Base-by-base conservation (phyloP, 2,113 vertebrate genomes). In the Siniperca knerii region DNA sequence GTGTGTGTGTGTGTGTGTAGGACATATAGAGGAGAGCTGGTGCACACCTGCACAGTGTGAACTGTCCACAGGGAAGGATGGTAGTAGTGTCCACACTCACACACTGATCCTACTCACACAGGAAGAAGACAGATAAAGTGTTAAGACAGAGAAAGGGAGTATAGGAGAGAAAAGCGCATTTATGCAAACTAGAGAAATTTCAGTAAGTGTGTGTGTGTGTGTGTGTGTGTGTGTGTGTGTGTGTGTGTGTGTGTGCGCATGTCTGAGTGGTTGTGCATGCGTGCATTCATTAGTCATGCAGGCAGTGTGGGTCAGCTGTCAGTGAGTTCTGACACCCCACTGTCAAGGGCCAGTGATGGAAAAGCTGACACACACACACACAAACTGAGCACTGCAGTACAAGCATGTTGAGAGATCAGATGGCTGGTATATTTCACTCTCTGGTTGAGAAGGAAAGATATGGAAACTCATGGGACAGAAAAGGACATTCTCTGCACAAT, bases 301-400 rank as follows among this genome's bases (percentile, higher is more conserved):
- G 83, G 71, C 66, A 65, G 92, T 55, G 76, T 78, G 68, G 81
- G 88, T 87, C 80, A 90, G 86, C 91, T 93, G 90, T 93, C 93
- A 93, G 90, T 73, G 86, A 87, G 85, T 75, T 92, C 90, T 94
- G 82, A 92, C 88, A 77, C 50, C 90, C 91, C 62, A 72, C 91
- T 93, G 94, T 95, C 93, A 94, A 72, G 87, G 66, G 81, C 40
- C 81, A 86, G 83, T 89, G 93, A 95, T 90, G 85, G 91, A 93
- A 58, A 79, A 83, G 69, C 82, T 79, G 75, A 81, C 58, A 74
- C 74, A 82, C 68, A 48, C 68, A 48, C 74, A 83, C 42, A 84
- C 81, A 85, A 73, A 67, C 29, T 9, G 13, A 69, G 69, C 23
- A 37, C 54, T 81, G 88, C 77, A 71, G 75, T 48, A 65, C 33